Base-by-base conservation (phyloP, 2,797 vertebrate genomes). In the Sebastes steindachneri region DNA sequence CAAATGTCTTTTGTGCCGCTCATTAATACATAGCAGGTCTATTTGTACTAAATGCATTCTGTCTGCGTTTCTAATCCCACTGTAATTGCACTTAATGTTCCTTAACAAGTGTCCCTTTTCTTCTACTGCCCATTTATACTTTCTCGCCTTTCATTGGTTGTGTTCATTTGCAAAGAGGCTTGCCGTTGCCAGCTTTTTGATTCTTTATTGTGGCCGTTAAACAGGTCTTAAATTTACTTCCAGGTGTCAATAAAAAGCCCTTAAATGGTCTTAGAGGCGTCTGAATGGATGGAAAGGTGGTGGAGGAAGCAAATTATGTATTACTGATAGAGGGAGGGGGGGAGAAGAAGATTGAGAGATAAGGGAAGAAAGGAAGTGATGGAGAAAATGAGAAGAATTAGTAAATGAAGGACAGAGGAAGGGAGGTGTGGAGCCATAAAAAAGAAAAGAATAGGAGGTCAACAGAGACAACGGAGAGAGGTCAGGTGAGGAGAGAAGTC, bases 401-500 rank as follows among this genome's bases (percentile, higher is more conserved):
- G 37, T n/a, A n/a, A 63, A 65, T 62, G 48, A 28, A 74, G 48
- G 21, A 58, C 23, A 12, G 54, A 70, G 9, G 33, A 64, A 17
- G 19, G 29, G 23, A 41, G 12, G 2, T 57, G 54, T 10, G 37
- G n/a, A 68, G 21, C 33, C 11, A 29, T 28, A 9, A 71, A 75
- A 57, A 9, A 51, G 48, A 51, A 65, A 65, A 62, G 8, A 48
- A 31, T 33, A 58, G 5, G 73, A 71, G 68, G 60, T 78, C 51
- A 84, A 35, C 17, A 8, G 23, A 63, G 69, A 75, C 9, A 53
- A 21, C 62, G 9, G 12, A 33, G 23, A 15, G 48, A 48, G 66
- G 75, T 74, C 58, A 79, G 67, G 15, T 70, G 51, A 72, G 51
- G 26, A 80, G 59, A 78, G 4, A 19, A 65, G 77, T 79, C 35